Evolutionary conservation across 2,888 invertebrate species (phyloP).

Genomic region (Ypsolopha sequella): DNA sequence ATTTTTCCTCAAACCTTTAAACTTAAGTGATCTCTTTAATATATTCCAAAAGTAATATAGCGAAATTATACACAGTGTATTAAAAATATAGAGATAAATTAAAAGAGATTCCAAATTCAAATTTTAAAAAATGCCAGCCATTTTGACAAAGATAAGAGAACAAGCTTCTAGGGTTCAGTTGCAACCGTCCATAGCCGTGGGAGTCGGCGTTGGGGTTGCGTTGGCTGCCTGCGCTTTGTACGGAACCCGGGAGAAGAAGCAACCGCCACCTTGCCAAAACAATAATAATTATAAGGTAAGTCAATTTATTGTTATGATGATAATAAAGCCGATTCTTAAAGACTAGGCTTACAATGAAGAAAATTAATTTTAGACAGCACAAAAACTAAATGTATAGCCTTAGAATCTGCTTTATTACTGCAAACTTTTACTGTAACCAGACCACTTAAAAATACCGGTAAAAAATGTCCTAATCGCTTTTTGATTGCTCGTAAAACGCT

Average conservation of each 20-base stretch:
- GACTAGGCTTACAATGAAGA: too few species aligned
- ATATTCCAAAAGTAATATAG: background rate
- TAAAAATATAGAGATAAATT: too few species aligned
- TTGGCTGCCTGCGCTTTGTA: conserved; percentile 54
- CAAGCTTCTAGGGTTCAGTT: conserved; percentile 54
- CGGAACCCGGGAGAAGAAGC: conserved; percentile 50
- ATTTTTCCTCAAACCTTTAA: conserved; percentile 3
- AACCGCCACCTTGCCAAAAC: conserved; percentile 41
- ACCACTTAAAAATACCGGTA: too few species aligned
- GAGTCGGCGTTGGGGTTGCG: conserved; percentile 57
- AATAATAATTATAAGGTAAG: conserved; percentile 61
- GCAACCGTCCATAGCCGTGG: conserved; percentile 48
- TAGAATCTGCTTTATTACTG: too few species aligned
- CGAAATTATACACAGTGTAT: too few species aligned
- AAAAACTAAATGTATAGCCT: too few species aligned
- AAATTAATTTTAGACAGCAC: too few species aligned
- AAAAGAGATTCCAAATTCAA: conserved; percentile 3
- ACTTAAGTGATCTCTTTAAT: background rate
- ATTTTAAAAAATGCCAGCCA: conserved; percentile 52
- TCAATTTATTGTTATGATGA: conserved; percentile 10
- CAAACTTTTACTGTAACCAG: too few species aligned
- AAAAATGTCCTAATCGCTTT: too few species aligned
- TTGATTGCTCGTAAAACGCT: too few species aligned
- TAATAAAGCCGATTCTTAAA: too few species aligned
- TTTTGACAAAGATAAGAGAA: conserved; percentile 57